Evolutionary conservation across 1,140 invertebrate species (phyloP), one percentile per base, ranked within the genome.

Genomic region (Matsumurasca onukii): DNA sequence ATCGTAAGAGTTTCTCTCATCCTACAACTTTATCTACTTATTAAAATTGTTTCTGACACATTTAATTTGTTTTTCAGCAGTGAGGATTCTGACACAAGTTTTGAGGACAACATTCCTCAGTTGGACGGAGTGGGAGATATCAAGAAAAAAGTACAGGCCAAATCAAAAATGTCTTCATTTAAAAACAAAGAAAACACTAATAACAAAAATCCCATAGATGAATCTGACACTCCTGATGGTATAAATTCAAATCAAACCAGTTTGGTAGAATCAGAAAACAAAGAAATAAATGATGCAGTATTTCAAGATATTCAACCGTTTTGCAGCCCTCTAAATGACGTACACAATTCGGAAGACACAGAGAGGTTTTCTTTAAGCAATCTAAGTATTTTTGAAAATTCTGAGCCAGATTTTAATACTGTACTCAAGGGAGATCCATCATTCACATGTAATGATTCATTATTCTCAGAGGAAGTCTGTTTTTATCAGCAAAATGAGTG

Each of bases 91-190:
- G 55, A 59, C 24, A 27, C 2, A 12, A 59, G n/a, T 59, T 59
- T 27, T 27, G 55, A 20, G 3, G 51, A 30, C 12, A 55, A 57
- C 15, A 68, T 68, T 52, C 66, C 66, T 31, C 66, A 68, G 31
- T 5, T 68, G 31, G 66, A 68, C 45, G 66, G 66, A 13, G 31
- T 55, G 20, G 51, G 31, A 29, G 66, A 68, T 25, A 1, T 52
- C 34, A 20, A 22, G 49, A 3, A 20, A 22, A 5, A 51, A 51
- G 49, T 20, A 51, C 5, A 45, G n/a, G 39, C n/a, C n/a, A 45
- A 45, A 45, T 45, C 39, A n/a, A 45, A 45, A 45, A 9, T 12
- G 39, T 45, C n/a, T n/a, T n/a, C n/a, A n/a, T n/a, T 9, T 45
- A 51, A 51, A 51, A 51, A 3, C 5, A 51, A 51, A 22, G 3